Percentiles rank a stretch among this genome's conserved stretches.
Conservation (phyloP, 2,888 invertebrate species). For the Silvanus unidentatus region DNA sequence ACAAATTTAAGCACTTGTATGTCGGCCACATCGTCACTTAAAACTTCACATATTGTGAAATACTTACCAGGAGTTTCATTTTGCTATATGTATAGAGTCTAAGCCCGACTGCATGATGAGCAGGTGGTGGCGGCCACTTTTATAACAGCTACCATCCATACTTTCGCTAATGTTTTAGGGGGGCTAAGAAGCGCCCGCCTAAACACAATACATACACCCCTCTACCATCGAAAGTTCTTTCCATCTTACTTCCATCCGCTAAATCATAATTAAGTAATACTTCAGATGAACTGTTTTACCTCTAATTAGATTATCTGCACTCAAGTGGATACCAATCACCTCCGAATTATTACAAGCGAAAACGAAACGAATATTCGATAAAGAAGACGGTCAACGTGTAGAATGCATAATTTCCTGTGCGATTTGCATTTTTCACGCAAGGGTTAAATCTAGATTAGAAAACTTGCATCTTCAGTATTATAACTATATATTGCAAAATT, state of each 20-base stretch:
- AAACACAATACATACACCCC: slow-evolving; percentile 26
- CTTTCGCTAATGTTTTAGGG: slow-evolving; percentile 36
- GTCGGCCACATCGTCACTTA: no score
- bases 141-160: slow-evolving; percentile 38
- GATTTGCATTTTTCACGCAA: no score
- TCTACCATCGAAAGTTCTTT: slow-evolving; percentile 31
- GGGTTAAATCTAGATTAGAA: no score
- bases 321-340: not conserved
- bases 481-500: no score
- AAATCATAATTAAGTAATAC: slow-evolving; percentile 27
- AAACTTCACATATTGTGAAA: slow-evolving; percentile 8
- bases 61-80: slow-evolving; percentile 47
- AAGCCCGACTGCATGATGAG: slow-evolving; percentile 37
- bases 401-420: no score
- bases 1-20: no score
- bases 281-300: not conserved
- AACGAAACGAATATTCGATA: no score
- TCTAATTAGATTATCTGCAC: slow-evolving; percentile 4
- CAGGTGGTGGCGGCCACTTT: slow-evolving; percentile 30
- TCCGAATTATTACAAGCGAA: no score
- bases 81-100: slow-evolving; percentile 25
- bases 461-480: no score
- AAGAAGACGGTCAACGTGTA: no score
- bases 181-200: slow-evolving; percentile 26
- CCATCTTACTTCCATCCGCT: slow-evolving; percentile 25